phyloP scores from a whole-genome alignment of 2,113 vertebrate species.

The Hippocampus guttulatus region DNA sequence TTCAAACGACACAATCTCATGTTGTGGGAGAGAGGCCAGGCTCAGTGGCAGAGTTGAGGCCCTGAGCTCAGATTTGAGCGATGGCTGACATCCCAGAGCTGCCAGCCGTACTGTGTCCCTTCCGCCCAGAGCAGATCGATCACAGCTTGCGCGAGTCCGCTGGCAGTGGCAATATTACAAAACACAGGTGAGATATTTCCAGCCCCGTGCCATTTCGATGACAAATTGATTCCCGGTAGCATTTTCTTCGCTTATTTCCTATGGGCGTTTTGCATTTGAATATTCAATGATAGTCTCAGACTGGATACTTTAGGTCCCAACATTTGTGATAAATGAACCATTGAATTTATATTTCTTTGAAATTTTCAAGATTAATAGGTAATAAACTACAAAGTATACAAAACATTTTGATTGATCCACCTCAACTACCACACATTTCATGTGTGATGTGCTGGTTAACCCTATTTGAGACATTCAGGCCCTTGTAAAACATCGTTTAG shows the following conservation, averaged over 20 bases:
- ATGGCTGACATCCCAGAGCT: conserved; percentile 51
- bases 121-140: conserved; percentile 57
- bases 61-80: conserved; percentile 45
- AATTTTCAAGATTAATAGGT: too few relatives aligned
- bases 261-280: conserved; percentile 23
- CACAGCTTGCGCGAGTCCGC: conserved; percentile 40
- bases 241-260: conserved; percentile 41
- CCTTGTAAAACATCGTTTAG: too few relatives aligned
- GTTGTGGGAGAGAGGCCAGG: conserved; percentile 33
- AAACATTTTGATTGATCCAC: too few relatives aligned
- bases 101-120: conserved; percentile 32
- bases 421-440: too few relatives aligned
- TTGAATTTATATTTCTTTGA: neutral
- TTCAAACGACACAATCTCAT: conserved; percentile 42
- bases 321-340: too few relatives aligned
- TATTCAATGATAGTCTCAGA: conserved; percentile 16
- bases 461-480: too few relatives aligned
- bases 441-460: too few relatives aligned
- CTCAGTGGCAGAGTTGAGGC: conserved; percentile 36
- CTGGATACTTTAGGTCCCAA: neutral
- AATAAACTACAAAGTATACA: too few relatives aligned
- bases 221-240: conserved; percentile 48
- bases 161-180: conserved; percentile 58
- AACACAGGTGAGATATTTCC: conserved; percentile 50
- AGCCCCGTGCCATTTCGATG: conserved; percentile 39